A percentile compares a stretch with the other conserved stretches of the same genome.
Evolutionary conservation across 2,888 invertebrate genomes (phyloP).

Genomic region (Periphyllus acericola): DNA sequence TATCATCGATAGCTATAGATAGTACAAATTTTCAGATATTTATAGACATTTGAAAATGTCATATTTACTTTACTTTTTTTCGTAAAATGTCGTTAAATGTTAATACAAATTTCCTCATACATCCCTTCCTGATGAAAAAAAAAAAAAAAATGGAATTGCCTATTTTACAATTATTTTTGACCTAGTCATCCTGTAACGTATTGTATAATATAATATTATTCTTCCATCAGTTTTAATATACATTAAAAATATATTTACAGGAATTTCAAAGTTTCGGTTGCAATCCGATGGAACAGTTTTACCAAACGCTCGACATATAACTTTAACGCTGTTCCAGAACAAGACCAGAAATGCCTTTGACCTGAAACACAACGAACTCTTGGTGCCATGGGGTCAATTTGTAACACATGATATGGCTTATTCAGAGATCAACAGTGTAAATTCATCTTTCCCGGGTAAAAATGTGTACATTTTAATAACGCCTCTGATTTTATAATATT

Average conservation of each 20-base stretch:
- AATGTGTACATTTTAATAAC: background rate
- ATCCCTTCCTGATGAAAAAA: too few species aligned
- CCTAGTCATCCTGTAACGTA: too few species aligned
- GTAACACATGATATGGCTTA: conserved; percentile 33
- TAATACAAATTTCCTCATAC: too few species aligned
- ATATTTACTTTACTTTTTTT: too few species aligned
- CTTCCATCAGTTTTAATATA: too few species aligned
- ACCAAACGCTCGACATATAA: conserved; percentile 24
- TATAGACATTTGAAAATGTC: too few species aligned
- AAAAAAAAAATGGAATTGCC: too few species aligned
- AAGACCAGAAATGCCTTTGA: background rate
- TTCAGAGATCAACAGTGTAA: conserved; percentile 34
- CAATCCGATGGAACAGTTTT: conserved; percentile 32
- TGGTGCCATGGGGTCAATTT: conserved; percentile 43
- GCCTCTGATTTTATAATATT: background rate
- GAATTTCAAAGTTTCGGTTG: conserved; percentile 64
- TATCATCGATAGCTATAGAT: too few species aligned
- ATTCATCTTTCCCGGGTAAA: conserved; percentile 52
- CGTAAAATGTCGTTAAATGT: too few species aligned
- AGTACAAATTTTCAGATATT: too few species aligned
- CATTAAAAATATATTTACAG: conserved; percentile 65
- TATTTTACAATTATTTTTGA: too few species aligned
- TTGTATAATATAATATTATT: too few species aligned
- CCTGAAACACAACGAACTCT: conserved; percentile 6
- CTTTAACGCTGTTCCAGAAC: conserved; percentile 14